These are phyloP conservation scores for Acyrthosiphon pisum DNA, from an alignment of 1,140 invertebrate species.

Conservation along the genomic window DNA sequence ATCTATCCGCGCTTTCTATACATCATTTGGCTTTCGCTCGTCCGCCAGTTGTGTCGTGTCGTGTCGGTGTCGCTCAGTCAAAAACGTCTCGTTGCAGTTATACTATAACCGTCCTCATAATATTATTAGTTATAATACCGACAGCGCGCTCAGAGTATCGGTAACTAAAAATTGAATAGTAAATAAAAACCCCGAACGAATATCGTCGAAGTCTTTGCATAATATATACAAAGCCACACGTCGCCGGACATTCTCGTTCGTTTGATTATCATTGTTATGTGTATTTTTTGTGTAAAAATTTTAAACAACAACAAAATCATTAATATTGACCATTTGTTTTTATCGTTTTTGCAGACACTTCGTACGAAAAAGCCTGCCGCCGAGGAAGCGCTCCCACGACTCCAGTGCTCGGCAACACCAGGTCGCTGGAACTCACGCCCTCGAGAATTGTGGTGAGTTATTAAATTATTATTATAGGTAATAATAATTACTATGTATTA, in stretches of 20 bases:
- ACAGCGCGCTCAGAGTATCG: background rate
- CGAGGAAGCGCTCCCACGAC: conserved; percentile 84
- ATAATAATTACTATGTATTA: background rate
- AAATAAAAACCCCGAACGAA: background rate
- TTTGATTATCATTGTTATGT: background rate
- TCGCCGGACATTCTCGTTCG: background rate
- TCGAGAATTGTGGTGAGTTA: conserved; percentile 74
- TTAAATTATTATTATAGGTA: background rate
- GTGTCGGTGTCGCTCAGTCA: background rate
- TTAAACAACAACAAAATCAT: background rate
- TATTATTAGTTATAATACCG: background rate
- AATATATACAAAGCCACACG: background rate
- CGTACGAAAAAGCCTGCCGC: conserved; percentile 87
- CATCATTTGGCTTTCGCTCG: conserved; percentile 54
- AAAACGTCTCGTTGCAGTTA: background rate
- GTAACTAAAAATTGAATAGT: background rate
- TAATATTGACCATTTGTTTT: background rate
- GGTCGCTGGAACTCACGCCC: conserved; percentile 69
- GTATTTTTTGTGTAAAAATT: background rate
- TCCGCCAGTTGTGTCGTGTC: conserved; percentile 52
- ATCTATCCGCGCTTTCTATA: conserved; percentile 48
- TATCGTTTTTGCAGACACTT: conserved; percentile 76
- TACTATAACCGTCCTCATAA: background rate
- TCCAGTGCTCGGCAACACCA: conserved; percentile 74
- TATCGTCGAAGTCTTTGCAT: background rate